These are phyloP conservation scores for Xylophagus ater DNA, from an alignment of 2,888 invertebrate species.

Conservation along the genomic window DNA sequence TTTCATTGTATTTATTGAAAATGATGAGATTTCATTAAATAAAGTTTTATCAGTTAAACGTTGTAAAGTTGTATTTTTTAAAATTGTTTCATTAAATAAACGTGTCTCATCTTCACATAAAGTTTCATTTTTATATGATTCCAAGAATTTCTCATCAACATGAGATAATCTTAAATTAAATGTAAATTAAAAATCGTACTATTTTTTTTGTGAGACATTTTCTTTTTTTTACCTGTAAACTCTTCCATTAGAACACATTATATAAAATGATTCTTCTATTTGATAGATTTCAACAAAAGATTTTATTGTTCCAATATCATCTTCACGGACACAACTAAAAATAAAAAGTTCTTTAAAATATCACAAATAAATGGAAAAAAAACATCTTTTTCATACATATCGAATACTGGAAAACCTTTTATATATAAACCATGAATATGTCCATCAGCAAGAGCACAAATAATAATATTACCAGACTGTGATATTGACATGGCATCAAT, in stretches of 20 bases:
- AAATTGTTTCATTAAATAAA: conserved; percentile 23
- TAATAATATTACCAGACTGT: conserved; percentile 31
- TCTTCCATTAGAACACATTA: conserved; percentile 32
- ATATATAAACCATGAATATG: conserved; percentile 34
- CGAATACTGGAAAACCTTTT: conserved; percentile 32
- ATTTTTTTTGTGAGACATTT: not conserved
- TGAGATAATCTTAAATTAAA: conserved; percentile 18
- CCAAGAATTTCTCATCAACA: conserved; percentile 29
- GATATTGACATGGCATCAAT: conserved; percentile 33
- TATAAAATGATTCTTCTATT: conserved; percentile 24
- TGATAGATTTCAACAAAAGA: conserved; percentile 31
- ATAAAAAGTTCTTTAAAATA: not conserved
- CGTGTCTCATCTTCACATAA: conserved; percentile 28
- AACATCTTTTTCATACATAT: conserved; percentile 21
- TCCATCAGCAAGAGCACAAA: conserved; percentile 34
- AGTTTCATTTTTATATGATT: conserved; percentile 14
- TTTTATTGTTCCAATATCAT: conserved; percentile 23
- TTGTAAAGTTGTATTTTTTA: conserved; percentile 19
- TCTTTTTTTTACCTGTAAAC: conserved; percentile 28
- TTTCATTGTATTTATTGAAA: conserved; percentile 17
- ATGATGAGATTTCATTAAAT: conserved; percentile 20
- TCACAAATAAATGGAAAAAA: not conserved
- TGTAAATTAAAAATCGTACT: not conserved
- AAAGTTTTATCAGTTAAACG: conserved; percentile 21
- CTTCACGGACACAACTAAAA: conserved; percentile 24